Percentiles rank a stretch among this genome's conserved stretches.
These are phyloP conservation scores for Microcebus jonahi DNA, from an alignment of 2,113 vertebrate species.

Conservation along the genomic window DNA sequence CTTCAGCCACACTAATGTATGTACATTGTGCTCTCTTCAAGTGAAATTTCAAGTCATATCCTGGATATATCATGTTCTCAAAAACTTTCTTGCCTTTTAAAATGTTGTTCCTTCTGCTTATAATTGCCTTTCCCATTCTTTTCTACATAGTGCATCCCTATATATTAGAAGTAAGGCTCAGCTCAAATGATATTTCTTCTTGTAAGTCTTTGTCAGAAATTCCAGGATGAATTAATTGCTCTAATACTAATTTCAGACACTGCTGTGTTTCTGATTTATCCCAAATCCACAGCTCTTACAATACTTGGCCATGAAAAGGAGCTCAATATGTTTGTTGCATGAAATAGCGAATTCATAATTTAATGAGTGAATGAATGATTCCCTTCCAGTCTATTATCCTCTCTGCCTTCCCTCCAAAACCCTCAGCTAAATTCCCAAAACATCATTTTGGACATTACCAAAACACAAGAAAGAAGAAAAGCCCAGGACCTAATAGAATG, in stretches of 20 bases:
- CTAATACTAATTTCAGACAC: background rate
- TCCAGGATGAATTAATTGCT: slow-evolving; percentile 18
- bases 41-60: background rate
- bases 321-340: background rate
- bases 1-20: background rate
- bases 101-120: background rate
- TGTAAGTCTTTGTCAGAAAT: slow-evolving; percentile 20
- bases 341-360: background rate
- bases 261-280: slow-evolving; percentile 1
- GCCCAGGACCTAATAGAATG: background rate
- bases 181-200: slow-evolving; percentile 9
- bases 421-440: background rate
- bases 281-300: slow-evolving; percentile 6
- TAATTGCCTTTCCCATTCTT: background rate
- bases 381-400: background rate
- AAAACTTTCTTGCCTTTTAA: background rate
- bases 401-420: background rate
- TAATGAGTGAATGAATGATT: background rate
- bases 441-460: background rate
- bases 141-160: background rate
- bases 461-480: background rate
- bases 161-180: background rate
- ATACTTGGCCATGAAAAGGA: background rate
- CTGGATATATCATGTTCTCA: slow-evolving; percentile 3
- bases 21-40: background rate